These are phyloP conservation scores for Paracentrotus lividus DNA, from an alignment of 53 echinoderm and acorn worm species.

Conservation along the genomic window DNA sequence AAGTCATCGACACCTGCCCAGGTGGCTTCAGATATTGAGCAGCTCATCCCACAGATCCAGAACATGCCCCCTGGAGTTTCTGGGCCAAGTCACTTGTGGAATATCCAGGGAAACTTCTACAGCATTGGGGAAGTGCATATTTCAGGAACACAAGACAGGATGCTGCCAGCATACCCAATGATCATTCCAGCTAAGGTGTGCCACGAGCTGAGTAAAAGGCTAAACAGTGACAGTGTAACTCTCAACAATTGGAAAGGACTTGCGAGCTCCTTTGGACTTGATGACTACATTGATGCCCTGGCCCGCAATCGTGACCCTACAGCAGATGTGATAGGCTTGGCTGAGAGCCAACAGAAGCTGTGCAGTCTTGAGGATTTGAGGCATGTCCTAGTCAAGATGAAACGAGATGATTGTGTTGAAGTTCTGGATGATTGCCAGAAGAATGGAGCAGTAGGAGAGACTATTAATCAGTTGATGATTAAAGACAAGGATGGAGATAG, in stretches of 20 bases:
- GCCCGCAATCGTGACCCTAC: background rate
- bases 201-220: conserved; percentile 10
- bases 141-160: background rate
- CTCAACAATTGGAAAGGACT: background rate
- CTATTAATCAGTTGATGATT: background rate
- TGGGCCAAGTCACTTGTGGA: background rate
- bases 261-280: background rate
- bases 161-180: background rate
- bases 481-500: background rate
- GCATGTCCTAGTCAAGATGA: background rate
- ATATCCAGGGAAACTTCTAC: background rate
- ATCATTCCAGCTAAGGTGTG: background rate
- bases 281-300: conserved; percentile 1
- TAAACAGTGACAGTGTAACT: background rate
- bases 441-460: background rate
- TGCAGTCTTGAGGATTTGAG: background rate
- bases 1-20: background rate
- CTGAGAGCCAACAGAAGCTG: conserved; percentile 8
- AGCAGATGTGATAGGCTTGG: background rate
- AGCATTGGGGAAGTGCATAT: background rate
- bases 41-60: background rate
- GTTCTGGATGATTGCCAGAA: background rate
- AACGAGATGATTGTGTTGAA: conserved; percentile 26
- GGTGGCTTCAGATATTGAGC: background rate
- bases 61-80: background rate